Evolutionary conservation across 2,797 vertebrate species (phyloP).

Genomic region (Sebastes ruberrimus): DNA sequence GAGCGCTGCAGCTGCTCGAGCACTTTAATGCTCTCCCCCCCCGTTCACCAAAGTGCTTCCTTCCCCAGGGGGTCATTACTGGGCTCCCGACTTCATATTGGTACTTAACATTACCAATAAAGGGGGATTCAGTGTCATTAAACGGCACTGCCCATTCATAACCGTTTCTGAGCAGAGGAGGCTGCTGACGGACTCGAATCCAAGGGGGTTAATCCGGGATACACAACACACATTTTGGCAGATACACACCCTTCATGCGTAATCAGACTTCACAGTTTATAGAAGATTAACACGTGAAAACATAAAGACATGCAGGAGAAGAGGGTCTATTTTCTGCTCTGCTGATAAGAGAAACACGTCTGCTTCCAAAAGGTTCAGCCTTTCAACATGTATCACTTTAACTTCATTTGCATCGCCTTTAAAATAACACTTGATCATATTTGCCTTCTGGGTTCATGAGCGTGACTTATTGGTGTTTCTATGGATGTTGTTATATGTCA

Average conservation of each 20-base stretch:
- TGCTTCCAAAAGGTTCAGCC: not conserved
- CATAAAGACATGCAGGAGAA: not conserved
- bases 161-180: slow-evolving; percentile 47
- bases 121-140: slow-evolving; percentile 73
- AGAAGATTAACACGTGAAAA: not conserved
- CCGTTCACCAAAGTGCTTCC: slow-evolving; percentile 62
- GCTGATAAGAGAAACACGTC: slow-evolving; percentile 9
- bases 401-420: slow-evolving; percentile 65
- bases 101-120: slow-evolving; percentile 79
- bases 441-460: slow-evolving; percentile 61
- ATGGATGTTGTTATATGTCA: slow-evolving; percentile 59
- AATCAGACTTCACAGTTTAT: not conserved
- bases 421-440: slow-evolving; percentile 60
- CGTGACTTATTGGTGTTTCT: slow-evolving; percentile 61
- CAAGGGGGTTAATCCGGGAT: slow-evolving; percentile 39
- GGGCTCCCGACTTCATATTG: slow-evolving; percentile 76
- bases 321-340: not conserved
- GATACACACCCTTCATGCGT: not conserved
- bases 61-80: slow-evolving; percentile 78
- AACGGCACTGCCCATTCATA: slow-evolving; percentile 59
- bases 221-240: not conserved
- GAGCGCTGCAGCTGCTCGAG: slow-evolving; percentile 77
- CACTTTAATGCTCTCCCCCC: slow-evolving; percentile 65
- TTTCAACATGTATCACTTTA: slow-evolving; percentile 58
- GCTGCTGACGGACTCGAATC: slow-evolving; percentile 35